These are phyloP conservation scores for Urocitellus parryii DNA, from an alignment of 2,113 vertebrate species.

Conservation along the genomic window DNA sequence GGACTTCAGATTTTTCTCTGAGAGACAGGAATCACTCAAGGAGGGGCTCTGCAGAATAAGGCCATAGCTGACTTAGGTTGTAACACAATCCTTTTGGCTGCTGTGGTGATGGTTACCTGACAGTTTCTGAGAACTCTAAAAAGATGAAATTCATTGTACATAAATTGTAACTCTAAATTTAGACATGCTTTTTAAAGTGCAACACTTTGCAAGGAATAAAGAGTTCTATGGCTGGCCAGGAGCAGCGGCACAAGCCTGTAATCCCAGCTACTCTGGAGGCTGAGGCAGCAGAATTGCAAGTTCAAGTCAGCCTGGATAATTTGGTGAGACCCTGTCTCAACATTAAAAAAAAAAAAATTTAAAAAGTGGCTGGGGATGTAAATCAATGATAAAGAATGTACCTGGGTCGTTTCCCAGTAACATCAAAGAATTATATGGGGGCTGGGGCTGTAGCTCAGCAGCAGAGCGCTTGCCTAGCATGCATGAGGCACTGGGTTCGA, in stretches of 20 bases:
- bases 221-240: neutral
- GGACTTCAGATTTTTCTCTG: neutral
- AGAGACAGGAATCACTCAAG: neutral
- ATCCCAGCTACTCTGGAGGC: neutral
- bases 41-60: neutral
- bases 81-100: neutral
- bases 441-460: too few species aligned
- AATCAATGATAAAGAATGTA: too few species aligned
- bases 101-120: neutral
- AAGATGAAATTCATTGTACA: neutral
- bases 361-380: neutral
- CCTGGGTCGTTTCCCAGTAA: too few species aligned
- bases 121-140: slow-evolving; percentile 4
- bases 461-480: too few species aligned
- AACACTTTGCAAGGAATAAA: slow-evolving; percentile 9
- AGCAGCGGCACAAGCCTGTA: neutral
- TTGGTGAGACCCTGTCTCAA: neutral
- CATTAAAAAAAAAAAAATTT: neutral
- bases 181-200: neutral
- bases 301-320: neutral
- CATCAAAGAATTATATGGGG: too few species aligned
- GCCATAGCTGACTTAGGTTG: neutral
- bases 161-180: slow-evolving; percentile 15
- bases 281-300: neutral
- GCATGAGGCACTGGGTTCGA: too few species aligned